Conservation (phyloP, 2,113 vertebrate genomes). For the Archocentrus centrarchus region DNA sequence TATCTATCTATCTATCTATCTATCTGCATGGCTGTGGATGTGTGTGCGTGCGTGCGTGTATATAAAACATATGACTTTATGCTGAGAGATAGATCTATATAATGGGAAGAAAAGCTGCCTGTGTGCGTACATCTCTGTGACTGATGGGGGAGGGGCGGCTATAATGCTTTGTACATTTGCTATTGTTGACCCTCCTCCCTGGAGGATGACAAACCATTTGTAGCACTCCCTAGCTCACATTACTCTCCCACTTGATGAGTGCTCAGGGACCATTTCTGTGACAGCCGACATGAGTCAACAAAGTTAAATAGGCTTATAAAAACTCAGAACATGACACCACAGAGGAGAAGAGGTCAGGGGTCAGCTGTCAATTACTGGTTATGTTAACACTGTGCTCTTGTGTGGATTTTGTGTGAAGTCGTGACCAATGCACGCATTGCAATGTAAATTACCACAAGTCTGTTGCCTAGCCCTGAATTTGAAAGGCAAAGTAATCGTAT, state of each 20-base stretch:
- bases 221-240: constrained; percentile 64
- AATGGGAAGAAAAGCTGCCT: constrained; percentile 8
- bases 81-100: constrained; percentile 40
- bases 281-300: constrained; percentile 73
- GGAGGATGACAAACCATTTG: constrained; percentile 71
- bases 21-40: neutral
- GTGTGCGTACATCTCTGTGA: constrained; percentile 12
- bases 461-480: constrained; percentile 50
- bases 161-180: constrained; percentile 53
- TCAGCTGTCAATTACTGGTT: constrained; percentile 40
- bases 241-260: constrained; percentile 59
- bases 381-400: neutral
- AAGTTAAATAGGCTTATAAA: constrained; percentile 51
- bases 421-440: neutral
- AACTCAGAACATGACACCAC: constrained; percentile 61
- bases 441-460: constrained; percentile 55
- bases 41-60: fast-evolving
- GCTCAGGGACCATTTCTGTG: constrained; percentile 65
- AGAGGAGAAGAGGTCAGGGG: constrained; percentile 56
- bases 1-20: neutral
- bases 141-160: constrained; percentile 16
- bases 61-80: constrained; percentile 23
- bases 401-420: constrained; percentile 3
- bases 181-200: constrained; percentile 67
- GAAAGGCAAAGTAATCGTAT: constrained; percentile 56